Evolutionary conservation across 64 coral and sea anemone genomes (phyloP).

Genomic region (Actinia equina): DNA sequence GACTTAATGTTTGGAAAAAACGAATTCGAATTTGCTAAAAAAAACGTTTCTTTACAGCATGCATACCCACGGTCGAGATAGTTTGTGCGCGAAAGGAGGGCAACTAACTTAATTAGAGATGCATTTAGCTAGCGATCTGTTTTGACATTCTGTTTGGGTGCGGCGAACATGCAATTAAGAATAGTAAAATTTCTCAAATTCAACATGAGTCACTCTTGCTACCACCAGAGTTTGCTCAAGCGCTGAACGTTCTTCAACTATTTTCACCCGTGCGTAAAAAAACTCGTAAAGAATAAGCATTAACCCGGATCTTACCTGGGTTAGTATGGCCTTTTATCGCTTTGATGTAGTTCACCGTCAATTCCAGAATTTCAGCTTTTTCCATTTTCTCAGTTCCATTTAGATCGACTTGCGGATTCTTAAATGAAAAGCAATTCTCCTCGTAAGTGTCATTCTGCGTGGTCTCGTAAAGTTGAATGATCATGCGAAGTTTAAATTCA

Average conservation of each 20-base stretch:
- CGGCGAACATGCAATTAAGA: too few species aligned
- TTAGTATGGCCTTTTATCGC: constrained; percentile 13
- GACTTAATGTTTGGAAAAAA: too few species aligned
- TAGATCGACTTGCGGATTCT: constrained; percentile 10
- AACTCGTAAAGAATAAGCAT: not conserved
- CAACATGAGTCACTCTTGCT: not conserved
- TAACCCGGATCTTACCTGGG: not conserved
- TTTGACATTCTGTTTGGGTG: too few species aligned
- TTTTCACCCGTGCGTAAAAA: not conserved
- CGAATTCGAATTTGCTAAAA: too few species aligned
- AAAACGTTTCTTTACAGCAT: too few species aligned
- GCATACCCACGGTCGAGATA: too few species aligned
- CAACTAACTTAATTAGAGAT: not conserved
- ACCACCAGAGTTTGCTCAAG: not conserved
- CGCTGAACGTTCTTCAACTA: not conserved
- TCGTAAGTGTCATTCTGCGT: not conserved
- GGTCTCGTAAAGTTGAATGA: not conserved
- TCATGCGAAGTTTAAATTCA: not conserved
- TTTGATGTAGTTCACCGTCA: constrained; percentile 75
- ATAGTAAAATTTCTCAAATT: too few species aligned
- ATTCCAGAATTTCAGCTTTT: constrained; percentile 82
- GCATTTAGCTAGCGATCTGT: not conserved
- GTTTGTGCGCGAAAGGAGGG: too few species aligned
- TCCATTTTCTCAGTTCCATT: constrained; percentile 63
- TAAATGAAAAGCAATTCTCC: not conserved